phyloP scores from a whole-genome alignment of 2,113 vertebrate species.

The Spizaetus ornatus region DNA sequence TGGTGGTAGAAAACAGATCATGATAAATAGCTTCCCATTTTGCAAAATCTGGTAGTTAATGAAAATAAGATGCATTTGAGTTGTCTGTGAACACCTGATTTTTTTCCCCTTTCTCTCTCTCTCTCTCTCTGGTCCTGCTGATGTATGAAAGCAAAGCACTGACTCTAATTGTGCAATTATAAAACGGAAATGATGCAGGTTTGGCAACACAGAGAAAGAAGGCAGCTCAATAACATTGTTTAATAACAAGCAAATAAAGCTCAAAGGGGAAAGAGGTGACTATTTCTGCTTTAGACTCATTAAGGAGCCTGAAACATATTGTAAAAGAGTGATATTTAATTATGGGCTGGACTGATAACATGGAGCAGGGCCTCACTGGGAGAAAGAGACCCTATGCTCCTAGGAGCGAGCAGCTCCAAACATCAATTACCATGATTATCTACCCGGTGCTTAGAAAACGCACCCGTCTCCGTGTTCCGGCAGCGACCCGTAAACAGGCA shows the following conservation, averaged over 20 bases:
- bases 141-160: constrained; percentile 93
- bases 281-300: constrained; percentile 84
- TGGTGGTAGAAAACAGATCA: constrained; percentile 91
- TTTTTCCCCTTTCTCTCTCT: background rate
- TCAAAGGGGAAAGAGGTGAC: constrained; percentile 81
- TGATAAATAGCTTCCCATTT: constrained; percentile 96
- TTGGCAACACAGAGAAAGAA: constrained; percentile 83
- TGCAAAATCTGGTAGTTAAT: constrained; percentile 94
- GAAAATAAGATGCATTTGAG: constrained; percentile 84
- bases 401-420: constrained; percentile 76
- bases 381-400: constrained; percentile 80
- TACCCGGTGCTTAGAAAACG: constrained; percentile 76
- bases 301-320: constrained; percentile 83
- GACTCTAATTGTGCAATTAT: constrained; percentile 99
- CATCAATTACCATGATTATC: constrained; percentile 86
- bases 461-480: constrained; percentile 74
- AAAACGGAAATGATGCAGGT: constrained; percentile 91
- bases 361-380: constrained; percentile 79
- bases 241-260: constrained; percentile 86
- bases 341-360: constrained; percentile 83
- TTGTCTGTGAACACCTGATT: constrained; percentile 75
- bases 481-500: constrained; percentile 79
- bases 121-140: constrained; percentile 80
- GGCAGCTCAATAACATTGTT: constrained; percentile 84
- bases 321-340: constrained; percentile 86